These are phyloP conservation scores for Alsophila aescularia DNA, from an alignment of 2,888 invertebrate species.

Conservation along the genomic window DNA sequence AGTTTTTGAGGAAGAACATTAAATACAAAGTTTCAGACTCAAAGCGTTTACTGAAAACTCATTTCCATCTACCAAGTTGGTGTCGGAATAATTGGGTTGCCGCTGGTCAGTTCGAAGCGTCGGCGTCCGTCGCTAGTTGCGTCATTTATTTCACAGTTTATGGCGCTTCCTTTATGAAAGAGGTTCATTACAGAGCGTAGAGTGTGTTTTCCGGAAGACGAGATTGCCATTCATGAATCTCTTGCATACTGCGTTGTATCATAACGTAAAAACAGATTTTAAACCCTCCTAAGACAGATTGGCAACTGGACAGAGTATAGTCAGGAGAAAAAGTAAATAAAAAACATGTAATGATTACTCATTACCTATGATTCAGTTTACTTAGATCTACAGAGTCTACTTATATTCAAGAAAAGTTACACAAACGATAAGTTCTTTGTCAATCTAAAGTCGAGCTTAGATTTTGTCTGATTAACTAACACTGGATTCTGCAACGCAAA, in stretches of 20 bases:
- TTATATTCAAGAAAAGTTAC: too few species aligned
- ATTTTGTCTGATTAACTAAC: too few species aligned
- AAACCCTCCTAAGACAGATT: not conserved
- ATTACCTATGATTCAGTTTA: too few species aligned
- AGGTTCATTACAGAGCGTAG: constrained; percentile 53
- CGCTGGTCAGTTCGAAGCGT: not conserved
- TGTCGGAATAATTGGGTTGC: constrained; percentile 1
- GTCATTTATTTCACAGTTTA: constrained; percentile 38
- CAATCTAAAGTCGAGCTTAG: too few species aligned
- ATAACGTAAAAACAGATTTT: constrained; percentile 1
- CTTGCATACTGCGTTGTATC: constrained; percentile 10
- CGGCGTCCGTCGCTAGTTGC: not conserved
- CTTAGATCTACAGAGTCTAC: too few species aligned
- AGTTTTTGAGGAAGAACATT: too few species aligned
- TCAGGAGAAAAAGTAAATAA: too few species aligned
- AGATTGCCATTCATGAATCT: constrained; percentile 36
- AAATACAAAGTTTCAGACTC: too few species aligned
- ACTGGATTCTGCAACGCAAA: too few species aligned
- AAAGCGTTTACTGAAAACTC: not conserved
- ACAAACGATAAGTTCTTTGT: too few species aligned
- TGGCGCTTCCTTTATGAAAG: constrained; percentile 56
- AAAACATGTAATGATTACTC: too few species aligned
- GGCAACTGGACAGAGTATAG: too few species aligned
- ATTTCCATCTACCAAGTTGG: not conserved
- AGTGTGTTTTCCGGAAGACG: constrained; percentile 53